Percentiles rank a stretch among this genome's conserved stretches.
Conservation (phyloP, 2,113 vertebrate genomes). For the Lutjanus erythropterus region DNA sequence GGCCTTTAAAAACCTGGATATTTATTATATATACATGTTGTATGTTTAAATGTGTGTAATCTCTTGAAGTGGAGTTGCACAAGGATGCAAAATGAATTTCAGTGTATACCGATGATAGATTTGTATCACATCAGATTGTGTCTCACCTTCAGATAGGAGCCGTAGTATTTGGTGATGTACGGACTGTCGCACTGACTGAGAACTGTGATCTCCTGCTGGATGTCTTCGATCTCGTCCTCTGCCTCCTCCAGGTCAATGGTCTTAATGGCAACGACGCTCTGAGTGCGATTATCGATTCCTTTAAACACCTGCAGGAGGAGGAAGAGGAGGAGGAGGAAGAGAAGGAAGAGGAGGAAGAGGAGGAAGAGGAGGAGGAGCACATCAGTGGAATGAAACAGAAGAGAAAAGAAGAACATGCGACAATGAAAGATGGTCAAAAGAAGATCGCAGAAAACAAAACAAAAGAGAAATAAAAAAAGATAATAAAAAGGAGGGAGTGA, state of each 20-base stretch:
- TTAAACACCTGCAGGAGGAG: conserved; percentile 81
- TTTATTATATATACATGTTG: no score
- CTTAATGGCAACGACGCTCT: conserved; percentile 95
- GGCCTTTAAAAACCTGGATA: no score
- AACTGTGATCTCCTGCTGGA: conserved; percentile 97
- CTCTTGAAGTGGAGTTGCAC: no score
- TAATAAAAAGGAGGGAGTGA: no score
- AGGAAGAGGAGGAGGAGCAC: neutral
- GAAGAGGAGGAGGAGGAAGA: neutral
- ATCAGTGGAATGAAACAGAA: no score
- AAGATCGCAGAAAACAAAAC: no score
- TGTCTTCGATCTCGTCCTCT: conserved; percentile 96
- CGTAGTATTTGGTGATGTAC: conserved; percentile 95
- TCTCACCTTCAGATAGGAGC: conserved; percentile 94
- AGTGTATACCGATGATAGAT: no score
- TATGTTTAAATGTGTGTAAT: no score
- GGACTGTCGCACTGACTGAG: conserved; percentile 95
- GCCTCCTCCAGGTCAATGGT: conserved; percentile 96
- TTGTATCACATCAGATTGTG: no score
- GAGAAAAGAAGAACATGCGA: neutral
- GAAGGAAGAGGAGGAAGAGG: neutral
- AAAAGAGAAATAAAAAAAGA: no score
- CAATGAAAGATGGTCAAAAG: no score
- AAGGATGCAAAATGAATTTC: neutral
- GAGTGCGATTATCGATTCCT: conserved; percentile 93